Evolutionary conservation across 2,888 invertebrate species (phyloP), one percentile per base, ranked within the genome.

Genomic region (Cylindroiulus punctatus): DNA sequence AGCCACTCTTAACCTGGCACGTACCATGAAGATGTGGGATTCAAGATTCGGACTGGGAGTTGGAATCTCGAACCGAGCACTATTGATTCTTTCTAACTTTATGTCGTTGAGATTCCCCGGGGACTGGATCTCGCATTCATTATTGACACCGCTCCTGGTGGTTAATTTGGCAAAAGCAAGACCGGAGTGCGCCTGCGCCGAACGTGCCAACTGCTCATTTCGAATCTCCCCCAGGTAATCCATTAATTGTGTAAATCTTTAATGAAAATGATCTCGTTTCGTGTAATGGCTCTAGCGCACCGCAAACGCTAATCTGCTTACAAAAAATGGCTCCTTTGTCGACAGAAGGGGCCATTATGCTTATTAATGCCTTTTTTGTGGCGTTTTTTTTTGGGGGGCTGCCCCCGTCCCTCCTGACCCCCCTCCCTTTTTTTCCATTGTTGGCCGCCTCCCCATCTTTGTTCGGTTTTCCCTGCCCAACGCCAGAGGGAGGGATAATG

Each of bases 261-360:
- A 65, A 65, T 65, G 65, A 65, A 65, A 65, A 65, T 65, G 65
- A 65, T 65, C 65, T 65, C 65, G 26, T 65, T 65, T 65, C 65
- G 65, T 26, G 65, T 65, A 65, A 65, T 65, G 65, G 65, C 65
- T 65, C 65, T 65, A 65, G 65, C 65, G 65, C 65, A 65, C 65
- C 65, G 26, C 65, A 65, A 65, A 65, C 65, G 65, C 65, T 65
- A 65, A 65, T 65, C 65, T 65, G 65, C 65, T 65, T 65, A 65
- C 65, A 65, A 65, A 65, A 65, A 65, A 65, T 65, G 65, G 65
- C 22, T 65, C 65, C 65, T 65, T 65, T 65, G 65, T 65, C 65
- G 65, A 65, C 65, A 65, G 65, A 65, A 65, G 65, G 65, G 65
- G 65, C 65, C 65, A 65, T 65, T 65, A 65, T 65, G 65, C 65